Base-by-base conservation (phyloP, 2,113 vertebrate genomes). In the Pyrgilauda ruficollis region DNA sequence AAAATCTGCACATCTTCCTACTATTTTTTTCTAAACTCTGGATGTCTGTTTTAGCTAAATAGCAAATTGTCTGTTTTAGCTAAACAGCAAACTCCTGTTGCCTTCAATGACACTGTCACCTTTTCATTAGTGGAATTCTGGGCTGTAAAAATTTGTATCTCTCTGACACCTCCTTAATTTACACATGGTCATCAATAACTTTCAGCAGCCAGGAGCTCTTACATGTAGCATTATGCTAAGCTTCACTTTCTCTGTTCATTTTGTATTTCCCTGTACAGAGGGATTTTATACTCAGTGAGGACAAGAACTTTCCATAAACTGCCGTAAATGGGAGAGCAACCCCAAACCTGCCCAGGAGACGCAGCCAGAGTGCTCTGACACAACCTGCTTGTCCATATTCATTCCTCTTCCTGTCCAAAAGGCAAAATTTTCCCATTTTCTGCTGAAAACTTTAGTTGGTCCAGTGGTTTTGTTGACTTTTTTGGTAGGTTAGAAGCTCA, bases 1-100 rank as follows among this genome's bases (percentile, higher is more conserved):
- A 81, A 95, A 96, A 93, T 94, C 93, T 93, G 90, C 50, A 93
- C 92, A 84, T 91, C 64, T 93, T 94, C 90, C 53, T 84, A 59
- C 20, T 89, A 7, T 68, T 91, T 80, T 95, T 83, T 52, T 55
- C 55, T 80, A 26, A 95, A 95, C 68, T 94, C 56, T 72, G 23
- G 31, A 39, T 55, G 20, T 61, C 84, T 87, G 18, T 17, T 87
- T 88, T 87, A 89, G 44, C 61, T 79, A 28, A n/a, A 49, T 7
- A 89, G 53, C 27, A 88, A 79, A 88, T 66, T 87, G 55, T 56
- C 55, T 33, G 12, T 21, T 56, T 56, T 56, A 89, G 43, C 64
- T 76, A 28, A 33, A 49, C 7, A 91, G 55, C 20, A 86, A 77
- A 88, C 67, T 86, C 30, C 8, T 72, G 1, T 28, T 78, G n/a